Evolutionary conservation across 2,888 invertebrate genomes (phyloP), one percentile per base, ranked within the genome.

Genomic region (Onthophagus sagittarius): DNA sequence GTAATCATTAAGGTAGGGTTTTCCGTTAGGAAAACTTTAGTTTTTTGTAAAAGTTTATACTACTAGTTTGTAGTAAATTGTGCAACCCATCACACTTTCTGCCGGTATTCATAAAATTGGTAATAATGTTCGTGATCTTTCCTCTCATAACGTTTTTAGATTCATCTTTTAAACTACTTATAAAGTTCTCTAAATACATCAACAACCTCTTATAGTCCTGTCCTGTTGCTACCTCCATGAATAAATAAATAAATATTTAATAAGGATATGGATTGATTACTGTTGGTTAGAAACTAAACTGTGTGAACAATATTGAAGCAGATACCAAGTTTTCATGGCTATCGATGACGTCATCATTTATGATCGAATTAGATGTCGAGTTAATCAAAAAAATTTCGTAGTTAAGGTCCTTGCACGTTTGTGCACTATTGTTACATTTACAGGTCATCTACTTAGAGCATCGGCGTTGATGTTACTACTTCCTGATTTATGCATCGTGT

Each of bases 401-500:
- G n/a, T 70, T 70, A 31, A 31, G 15, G 65, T 65, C 65, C n/a
- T 65, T 13, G 14, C 2, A n/a, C 11, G 65, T 3, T 65, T 65
- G 65, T 6, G 11, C 15, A 23, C 70, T 32, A 33, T 33, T n/a
- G 15, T 13, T 4, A 31, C 65, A 15, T 65, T 65, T 23, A 65
- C 65, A 65, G 1, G 23, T 15, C 64, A 64, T 71, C 71, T 72
- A 72, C 78, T 80, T 0, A 79, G 79, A 6, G 81, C 81, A 64
- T 83, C 83, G 5, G 81, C 83, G 73, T 80, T 79, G 6, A 76
- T 70, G 72, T 83, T 82, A 3, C 73, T 32, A 65, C 74, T 79
- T 0, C 83, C 81, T n/a, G 76, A 74, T 75, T 80, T 81, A 67
- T 83, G 82, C 7, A 83, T 80, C 72, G 79, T 76, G 23, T 81